phyloP scores from a whole-genome alignment of 2,797 vertebrate species.

The Todus mexicanus region DNA sequence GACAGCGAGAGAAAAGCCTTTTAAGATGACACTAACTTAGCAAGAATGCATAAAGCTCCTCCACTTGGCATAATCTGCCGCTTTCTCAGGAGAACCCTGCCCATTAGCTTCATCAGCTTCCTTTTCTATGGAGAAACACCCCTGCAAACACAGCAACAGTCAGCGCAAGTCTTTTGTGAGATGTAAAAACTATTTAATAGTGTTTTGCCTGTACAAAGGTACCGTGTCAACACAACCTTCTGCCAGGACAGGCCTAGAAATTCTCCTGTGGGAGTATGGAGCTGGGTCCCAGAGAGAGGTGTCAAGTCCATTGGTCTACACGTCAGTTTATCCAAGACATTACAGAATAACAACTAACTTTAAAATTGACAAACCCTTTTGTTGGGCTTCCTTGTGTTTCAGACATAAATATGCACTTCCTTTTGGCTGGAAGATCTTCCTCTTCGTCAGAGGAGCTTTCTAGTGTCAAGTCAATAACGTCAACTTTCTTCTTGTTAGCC shows the following conservation, averaged over 20 bases:
- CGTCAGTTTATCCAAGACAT: constrained; percentile 6
- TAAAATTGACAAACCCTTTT: constrained; percentile 85
- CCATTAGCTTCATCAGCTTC: neutral
- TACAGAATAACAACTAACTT: constrained; percentile 55
- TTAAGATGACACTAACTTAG: neutral
- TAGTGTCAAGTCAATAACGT: constrained; percentile 90
- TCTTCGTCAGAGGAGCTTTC: constrained; percentile 93
- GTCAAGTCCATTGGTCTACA: neutral
- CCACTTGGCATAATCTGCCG: neutral
- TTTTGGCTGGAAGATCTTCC: constrained; percentile 84
- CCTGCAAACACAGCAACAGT: constrained; percentile 19
- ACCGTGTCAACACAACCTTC: neutral
- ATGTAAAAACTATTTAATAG: constrained; percentile 1
- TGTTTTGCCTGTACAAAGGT: constrained; percentile 15
- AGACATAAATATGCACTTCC: constrained; percentile 88
- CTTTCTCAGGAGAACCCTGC: neutral
- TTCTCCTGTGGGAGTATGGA: neutral
- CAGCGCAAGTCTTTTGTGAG: neutral
- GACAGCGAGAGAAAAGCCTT: neutral
- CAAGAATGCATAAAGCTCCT: neutral
- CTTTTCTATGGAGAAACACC: neutral
- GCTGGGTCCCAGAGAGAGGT: neutral
- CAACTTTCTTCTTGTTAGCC: constrained; percentile 84
- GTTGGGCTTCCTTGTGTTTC: constrained; percentile 84
- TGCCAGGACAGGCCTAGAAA: neutral